phyloP scores from a whole-genome alignment of 2,797 vertebrate species.

The Scarus forsteni region DNA sequence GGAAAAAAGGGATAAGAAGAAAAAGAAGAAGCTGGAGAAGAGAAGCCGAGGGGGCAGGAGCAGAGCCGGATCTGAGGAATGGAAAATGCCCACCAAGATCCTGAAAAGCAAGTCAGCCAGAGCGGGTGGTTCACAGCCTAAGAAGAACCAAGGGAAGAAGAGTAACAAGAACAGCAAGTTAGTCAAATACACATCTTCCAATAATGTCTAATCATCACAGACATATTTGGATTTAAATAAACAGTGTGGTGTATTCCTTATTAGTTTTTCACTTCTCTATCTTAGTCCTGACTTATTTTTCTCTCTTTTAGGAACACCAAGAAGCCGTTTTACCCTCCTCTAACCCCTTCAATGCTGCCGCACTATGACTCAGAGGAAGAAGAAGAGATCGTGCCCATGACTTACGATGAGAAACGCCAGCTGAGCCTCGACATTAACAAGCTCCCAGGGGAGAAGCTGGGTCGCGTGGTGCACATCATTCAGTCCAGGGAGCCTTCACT shows the following conservation, averaged over 20 bases:
- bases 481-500: conserved; percentile 93
- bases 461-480: conserved; percentile 95
- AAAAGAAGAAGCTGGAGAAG: conserved; percentile 89
- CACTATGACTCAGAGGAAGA: conserved; percentile 93
- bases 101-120: conserved; percentile 83
- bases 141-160: conserved; percentile 80
- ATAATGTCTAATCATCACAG: not conserved
- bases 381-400: conserved; percentile 94
- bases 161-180: conserved; percentile 85
- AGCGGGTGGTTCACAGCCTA: conserved; percentile 67
- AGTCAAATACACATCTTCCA: not conserved
- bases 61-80: conserved; percentile 82
- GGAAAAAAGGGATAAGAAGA: conserved; percentile 90
- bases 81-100: conserved; percentile 79
- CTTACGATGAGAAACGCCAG: conserved; percentile 94
- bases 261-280: too few relatives aligned
- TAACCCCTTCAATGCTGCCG: conserved; percentile 65
- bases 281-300: not conserved
- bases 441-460: conserved; percentile 93
- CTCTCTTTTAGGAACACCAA: conserved; percentile 78
- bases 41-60: conserved; percentile 78
- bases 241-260: too few relatives aligned
- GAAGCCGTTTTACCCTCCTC: conserved; percentile 78
- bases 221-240: not conserved
- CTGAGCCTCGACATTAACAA: conserved; percentile 96